Evolutionary conservation across 2,113 vertebrate species (phyloP), one percentile per base, ranked within the genome.

Genomic region (Penelope pileata): DNA sequence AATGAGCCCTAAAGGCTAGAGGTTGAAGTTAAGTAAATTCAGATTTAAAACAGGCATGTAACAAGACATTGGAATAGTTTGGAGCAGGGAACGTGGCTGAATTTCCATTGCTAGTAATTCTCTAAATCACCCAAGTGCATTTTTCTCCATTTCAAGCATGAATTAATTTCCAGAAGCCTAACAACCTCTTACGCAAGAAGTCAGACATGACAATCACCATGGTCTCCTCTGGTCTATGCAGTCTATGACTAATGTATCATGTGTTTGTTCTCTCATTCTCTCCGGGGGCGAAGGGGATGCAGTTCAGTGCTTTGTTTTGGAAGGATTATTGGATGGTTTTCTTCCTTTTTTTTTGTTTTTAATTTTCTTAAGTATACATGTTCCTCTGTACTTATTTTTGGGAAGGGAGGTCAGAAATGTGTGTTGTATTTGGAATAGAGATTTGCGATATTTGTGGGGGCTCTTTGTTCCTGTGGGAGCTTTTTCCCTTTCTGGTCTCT

Each of bases 231-330:
- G 88, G 73, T 91, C 86, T 86, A n/a, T 94, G 38, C 54, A 94
- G 64, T 36, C 56, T 77, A 27, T 95, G 95, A 96, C 72, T 96
- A 96, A 95, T 54, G 19, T 43, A 62, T 93, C 95, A 94, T 93
- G 88, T 86, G 92, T 88, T 90, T 90, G 68, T 75, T 95, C 83
- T 90, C 91, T 96, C 92, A 90, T 86, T 70, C 42, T 90, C 92
- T 81, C 94, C 78, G 16, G 88, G 86, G 94, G 85, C 68, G 40
- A 60, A 81, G 53, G 24, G 89, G 45, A 91, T 74, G 56, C 50
- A 94, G 86, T 84, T 68, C 72, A 62, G 59, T 90, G 73, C 38
- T 92, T 67, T 90, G 68, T 86, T 94, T 95, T 95, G 88, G 67
- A 94, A 95, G 79, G 34, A 42, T 79, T 67, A 38, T 7, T 74